A percentile compares a stretch with the other conserved stretches of the same genome.
These are phyloP conservation scores for Thereuonema tuberculata DNA, from an alignment of 1,140 invertebrate genomes.

Conservation along the genomic window DNA sequence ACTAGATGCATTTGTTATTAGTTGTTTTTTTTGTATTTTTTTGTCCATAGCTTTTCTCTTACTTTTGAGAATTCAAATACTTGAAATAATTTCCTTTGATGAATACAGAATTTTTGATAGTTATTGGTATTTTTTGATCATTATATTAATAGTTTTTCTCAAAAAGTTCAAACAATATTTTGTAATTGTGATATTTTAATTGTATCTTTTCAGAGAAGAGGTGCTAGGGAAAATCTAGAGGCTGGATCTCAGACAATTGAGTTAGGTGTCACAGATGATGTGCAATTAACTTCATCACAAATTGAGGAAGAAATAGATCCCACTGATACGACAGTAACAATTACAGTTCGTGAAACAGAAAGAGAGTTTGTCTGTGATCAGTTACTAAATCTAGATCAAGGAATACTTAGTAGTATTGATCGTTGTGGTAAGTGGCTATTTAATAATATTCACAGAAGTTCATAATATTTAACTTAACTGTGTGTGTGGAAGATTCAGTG, in stretches of 20 bases:
- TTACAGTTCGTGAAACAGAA: constrained; percentile 38
- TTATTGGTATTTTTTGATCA: too few species aligned
- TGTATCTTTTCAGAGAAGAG: constrained; percentile 13
- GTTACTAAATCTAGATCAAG: constrained; percentile 73
- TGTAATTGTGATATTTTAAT: too few species aligned
- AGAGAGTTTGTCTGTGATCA: constrained; percentile 47
- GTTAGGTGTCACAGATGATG: constrained; percentile 16
- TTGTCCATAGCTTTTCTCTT: too few species aligned
- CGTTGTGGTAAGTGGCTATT: constrained; percentile 50
- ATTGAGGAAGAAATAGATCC: constrained; percentile 22
- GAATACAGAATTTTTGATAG: too few species aligned
- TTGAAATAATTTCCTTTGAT: too few species aligned
- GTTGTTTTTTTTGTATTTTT: too few species aligned
- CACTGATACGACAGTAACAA: constrained; percentile 20
- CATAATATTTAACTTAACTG: not conserved
- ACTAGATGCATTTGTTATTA: too few species aligned
- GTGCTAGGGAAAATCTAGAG: constrained; percentile 14
- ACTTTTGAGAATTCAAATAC: too few species aligned
- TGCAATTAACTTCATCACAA: constrained; percentile 12
- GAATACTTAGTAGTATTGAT: constrained; percentile 81
- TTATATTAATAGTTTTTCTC: too few species aligned
- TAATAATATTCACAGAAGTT: too few species aligned
- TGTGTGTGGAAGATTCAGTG: too few species aligned
- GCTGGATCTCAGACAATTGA: constrained; percentile 11
- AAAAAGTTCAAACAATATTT: too few species aligned